Evolutionary conservation across 2,888 invertebrate species (phyloP), one percentile per base, ranked within the genome.

Genomic region (Dexiosoma caninum): DNA sequence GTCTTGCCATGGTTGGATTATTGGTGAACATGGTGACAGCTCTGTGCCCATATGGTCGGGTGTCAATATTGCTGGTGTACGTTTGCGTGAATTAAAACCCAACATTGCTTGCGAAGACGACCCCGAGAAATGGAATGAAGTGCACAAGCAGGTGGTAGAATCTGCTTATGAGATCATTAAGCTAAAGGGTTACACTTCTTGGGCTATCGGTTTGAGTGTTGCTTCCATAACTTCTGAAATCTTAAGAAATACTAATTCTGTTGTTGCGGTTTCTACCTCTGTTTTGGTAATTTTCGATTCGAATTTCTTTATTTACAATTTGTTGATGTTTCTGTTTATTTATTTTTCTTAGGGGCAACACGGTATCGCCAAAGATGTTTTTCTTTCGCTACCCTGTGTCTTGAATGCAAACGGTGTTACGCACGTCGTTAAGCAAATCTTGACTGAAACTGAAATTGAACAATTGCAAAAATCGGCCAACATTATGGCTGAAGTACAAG

Each of bases 31-130:
- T 86, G 98, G 98, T 0, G 98, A 98, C 86, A 94, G 95, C 71
- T 95, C 95, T 84, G 96, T 97, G 81, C 95, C 97, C 9, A 95
- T 98, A 0, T 98, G 97, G 97, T 97, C 97, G 1, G 96, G 96
- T 10, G 97, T 97, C 21, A 97, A 97, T 90, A 93, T 98, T 51
- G 97, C 96, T 7, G 98, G 97, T 7, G 96, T 97, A 0, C 93
- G 95, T 4, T 92, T 97, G 72, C 92, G 93, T 83, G 96, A 96
- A 84, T 87, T 97, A 35, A 94, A 96, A 88, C 94, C 95, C 19
- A 91, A 92, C 49, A 92, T 96, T 71, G 97, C 97, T 42, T 92
- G 93, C 0, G 91, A 92, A 0, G 90, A 92, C 0, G 97, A 97
- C 89, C 91, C 92, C 0, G 97, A 97, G 88, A 92, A 94, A 81